Conservation (phyloP, 1,140 invertebrate species). For the Cydia splendana region DNA sequence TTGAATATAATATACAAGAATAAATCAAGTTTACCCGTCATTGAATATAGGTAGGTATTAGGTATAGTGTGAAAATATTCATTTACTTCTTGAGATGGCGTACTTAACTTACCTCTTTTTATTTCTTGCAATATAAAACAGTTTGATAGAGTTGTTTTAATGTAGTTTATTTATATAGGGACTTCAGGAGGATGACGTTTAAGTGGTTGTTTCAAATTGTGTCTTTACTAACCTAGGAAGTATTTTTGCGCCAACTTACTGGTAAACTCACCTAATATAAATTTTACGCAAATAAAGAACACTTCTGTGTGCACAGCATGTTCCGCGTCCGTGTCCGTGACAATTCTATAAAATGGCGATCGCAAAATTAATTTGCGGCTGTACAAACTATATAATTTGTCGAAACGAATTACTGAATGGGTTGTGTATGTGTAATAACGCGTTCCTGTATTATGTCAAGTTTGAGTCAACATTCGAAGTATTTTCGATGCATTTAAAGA, state of each 20-base stretch:
- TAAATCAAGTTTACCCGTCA: neutral
- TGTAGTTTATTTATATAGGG: no score
- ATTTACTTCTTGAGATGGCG: no score
- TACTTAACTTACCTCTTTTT: neutral
- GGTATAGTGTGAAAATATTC: no score
- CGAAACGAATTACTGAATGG: neutral
- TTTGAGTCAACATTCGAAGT: no score
- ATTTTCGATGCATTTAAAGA: no score
- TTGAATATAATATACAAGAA: neutral
- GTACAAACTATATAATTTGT: constrained; percentile 8
- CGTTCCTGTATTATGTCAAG: no score
- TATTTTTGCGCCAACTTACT: neutral
- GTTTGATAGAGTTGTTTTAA: no score
- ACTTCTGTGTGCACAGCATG: neutral
- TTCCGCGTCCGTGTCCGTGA: constrained; percentile 5
- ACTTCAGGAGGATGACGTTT: no score
- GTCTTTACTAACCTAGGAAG: no score
- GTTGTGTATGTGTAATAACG: neutral
- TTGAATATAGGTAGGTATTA: no score
- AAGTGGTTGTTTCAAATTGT: no score
- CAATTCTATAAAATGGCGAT: neutral
- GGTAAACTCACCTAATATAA: neutral
- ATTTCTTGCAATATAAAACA: no score
- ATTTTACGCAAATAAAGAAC: neutral
- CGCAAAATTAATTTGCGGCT: neutral